These are phyloP conservation scores for Pollachius pollachius DNA, from an alignment of 2,113 vertebrate species.

Conservation along the genomic window DNA sequence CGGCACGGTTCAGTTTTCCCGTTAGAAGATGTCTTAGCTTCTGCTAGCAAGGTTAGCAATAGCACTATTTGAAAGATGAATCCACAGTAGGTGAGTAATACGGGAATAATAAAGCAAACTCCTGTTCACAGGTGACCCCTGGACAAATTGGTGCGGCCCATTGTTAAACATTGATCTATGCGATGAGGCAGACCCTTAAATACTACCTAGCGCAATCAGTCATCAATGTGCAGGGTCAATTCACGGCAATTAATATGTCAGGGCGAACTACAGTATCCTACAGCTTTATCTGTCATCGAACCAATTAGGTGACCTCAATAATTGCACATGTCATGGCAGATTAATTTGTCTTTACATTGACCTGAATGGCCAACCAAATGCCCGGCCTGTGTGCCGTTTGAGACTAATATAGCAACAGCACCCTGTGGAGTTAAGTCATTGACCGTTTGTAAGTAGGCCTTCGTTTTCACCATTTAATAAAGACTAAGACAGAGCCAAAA, in stretches of 20 bases:
- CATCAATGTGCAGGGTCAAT: constrained; percentile 20
- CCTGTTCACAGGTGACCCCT: constrained; percentile 1
- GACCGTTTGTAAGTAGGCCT: too few species aligned
- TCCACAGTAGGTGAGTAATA: not conserved
- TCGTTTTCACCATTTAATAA: too few species aligned
- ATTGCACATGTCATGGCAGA: constrained; percentile 27
- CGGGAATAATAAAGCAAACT: too few species aligned
- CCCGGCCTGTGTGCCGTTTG: constrained; percentile 14
- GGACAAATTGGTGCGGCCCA: not conserved
- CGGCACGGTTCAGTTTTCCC: constrained; percentile 7
- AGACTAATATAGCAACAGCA: constrained; percentile 21
- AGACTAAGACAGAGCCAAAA: too few species aligned
- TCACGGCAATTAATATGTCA: constrained; percentile 36
- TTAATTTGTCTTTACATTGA: constrained; percentile 44
- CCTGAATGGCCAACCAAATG: constrained; percentile 24
- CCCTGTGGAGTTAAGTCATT: constrained; percentile 17
- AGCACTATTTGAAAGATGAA: constrained; percentile 8
- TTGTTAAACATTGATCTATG: constrained; percentile 14
- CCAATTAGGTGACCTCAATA: constrained; percentile 37
- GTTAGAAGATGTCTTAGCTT: too few species aligned
- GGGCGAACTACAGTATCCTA: constrained; percentile 24
- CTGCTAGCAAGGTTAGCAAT: constrained; percentile 29
- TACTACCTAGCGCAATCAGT: constrained; percentile 8
- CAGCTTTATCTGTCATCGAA: constrained; percentile 24
- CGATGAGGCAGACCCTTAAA: constrained; percentile 5